These are phyloP conservation scores for Epinephelus moara DNA, from an alignment of 2,113 vertebrate genomes.

Conservation along the genomic window DNA sequence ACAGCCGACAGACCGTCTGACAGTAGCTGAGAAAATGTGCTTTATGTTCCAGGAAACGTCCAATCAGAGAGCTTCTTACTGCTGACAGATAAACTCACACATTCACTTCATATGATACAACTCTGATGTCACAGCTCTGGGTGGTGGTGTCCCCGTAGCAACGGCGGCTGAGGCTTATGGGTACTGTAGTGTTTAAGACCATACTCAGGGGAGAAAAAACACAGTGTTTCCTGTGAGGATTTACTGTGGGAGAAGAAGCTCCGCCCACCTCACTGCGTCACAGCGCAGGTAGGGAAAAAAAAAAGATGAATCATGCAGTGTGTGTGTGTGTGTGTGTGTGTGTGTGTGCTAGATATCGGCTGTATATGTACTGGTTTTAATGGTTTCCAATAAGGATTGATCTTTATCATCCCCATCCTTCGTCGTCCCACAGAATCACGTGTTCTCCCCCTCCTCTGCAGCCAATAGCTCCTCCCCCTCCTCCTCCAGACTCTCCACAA, in stretches of 20 bases:
- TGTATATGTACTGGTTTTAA: slow-evolving; percentile 29
- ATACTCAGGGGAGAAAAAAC: background rate
- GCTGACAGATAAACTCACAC: too few relatives aligned
- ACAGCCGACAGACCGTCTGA: too few relatives aligned
- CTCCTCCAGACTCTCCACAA: slow-evolving; percentile 87
- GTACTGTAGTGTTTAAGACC: slow-evolving; percentile 12
- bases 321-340: slow-evolving; percentile 49
- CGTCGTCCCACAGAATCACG: slow-evolving; percentile 74
- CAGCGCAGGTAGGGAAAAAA: background rate
- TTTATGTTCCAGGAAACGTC: slow-evolving; percentile 6
- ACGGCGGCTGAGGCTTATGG: slow-evolving; percentile 16
- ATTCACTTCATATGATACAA: too few relatives aligned
- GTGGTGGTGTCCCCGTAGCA: slow-evolving; percentile 1
- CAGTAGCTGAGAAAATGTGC: background rate
- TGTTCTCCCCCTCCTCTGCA: slow-evolving; percentile 72
- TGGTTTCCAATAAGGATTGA: slow-evolving; percentile 29
- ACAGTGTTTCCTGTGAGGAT: slow-evolving; percentile 1
- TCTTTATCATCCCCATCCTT: slow-evolving; percentile 2
- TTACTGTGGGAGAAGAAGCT: slow-evolving; percentile 14
- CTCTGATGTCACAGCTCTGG: background rate
- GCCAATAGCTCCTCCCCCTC: slow-evolving; percentile 80
- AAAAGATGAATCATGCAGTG: slow-evolving; percentile 54
- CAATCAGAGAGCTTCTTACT: slow-evolving; percentile 40
- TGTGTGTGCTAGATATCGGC: slow-evolving; percentile 11
- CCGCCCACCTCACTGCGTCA: slow-evolving; percentile 13